phyloP scores from a whole-genome alignment of 2,797 vertebrate species.

The Nothura maculosa region DNA sequence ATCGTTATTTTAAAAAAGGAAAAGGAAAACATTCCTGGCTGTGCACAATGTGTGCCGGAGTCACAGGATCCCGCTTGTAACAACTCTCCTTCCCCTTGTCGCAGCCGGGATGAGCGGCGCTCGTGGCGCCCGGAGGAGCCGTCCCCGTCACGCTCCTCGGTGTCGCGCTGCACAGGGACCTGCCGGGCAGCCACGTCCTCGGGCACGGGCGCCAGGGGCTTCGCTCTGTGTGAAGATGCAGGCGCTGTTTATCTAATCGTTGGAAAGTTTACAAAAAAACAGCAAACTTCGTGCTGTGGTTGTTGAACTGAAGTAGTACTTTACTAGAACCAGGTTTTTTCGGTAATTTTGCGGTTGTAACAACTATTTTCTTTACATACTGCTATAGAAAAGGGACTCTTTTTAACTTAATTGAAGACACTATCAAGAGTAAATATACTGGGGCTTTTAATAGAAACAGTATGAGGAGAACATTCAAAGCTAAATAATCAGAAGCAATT shows the following conservation, averaged over 20 bases:
- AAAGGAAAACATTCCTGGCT: slow-evolving; percentile 70
- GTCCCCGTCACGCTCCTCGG: too few relatives aligned
- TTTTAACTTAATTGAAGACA: slow-evolving; percentile 85
- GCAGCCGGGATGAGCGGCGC: slow-evolving; percentile 38
- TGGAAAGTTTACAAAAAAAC: slow-evolving; percentile 79
- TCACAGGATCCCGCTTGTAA: slow-evolving; percentile 63
- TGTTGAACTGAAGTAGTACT: slow-evolving; percentile 77
- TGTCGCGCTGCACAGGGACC: too few relatives aligned
- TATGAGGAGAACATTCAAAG: slow-evolving; percentile 81
- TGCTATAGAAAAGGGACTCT: slow-evolving; percentile 78
- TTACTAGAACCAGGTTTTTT: slow-evolving; percentile 84
- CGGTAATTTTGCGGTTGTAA: slow-evolving; percentile 81
- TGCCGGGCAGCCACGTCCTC: too few relatives aligned
- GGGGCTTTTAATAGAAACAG: slow-evolving; percentile 82
- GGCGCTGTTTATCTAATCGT: slow-evolving; percentile 79
- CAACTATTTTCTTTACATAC: slow-evolving; percentile 83
- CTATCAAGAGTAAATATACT: slow-evolving; percentile 82
- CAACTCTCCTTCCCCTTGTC: slow-evolving; percentile 56
- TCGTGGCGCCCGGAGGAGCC: background rate
- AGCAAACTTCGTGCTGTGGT: slow-evolving; percentile 81
- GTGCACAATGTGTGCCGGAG: slow-evolving; percentile 57
- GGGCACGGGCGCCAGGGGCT: background rate
- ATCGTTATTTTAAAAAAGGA: background rate
- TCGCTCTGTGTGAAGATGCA: slow-evolving; percentile 41
- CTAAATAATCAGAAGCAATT: slow-evolving; percentile 83